Base-by-base conservation (phyloP, 2,888 invertebrate species). In the Rhogogaster chlorosoma region DNA sequence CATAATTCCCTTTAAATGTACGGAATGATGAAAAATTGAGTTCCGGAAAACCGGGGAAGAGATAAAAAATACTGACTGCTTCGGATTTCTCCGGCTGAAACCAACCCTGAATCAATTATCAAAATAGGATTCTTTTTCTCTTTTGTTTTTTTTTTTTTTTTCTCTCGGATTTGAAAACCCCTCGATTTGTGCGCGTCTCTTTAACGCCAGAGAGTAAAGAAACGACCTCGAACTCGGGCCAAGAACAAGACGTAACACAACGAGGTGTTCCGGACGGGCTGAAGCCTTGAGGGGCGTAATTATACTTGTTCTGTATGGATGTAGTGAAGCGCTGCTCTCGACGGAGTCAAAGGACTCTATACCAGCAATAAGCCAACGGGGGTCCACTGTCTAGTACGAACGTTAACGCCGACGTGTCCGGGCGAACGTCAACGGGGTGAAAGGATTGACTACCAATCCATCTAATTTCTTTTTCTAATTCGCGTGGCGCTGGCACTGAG, bases 311-410 rank as follows among this genome's bases (percentile, higher is more conserved):
- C 53, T 53, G 53, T 53, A 77, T 26, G 77, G 80, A 80, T 29
- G 80, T 38, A 38, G 36, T 38, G 61, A 61, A 80, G 57, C 80
- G 80, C 61, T 22, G 57, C 57, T 57, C 57, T 57, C 38, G n/a
- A 38, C 80, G 29, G 80, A 80, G 61, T 80, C 80, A 80, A 80
- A 80, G 80, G 80, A 80, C 80, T 80, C 18, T n/a, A 29, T 80
- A 80, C 61, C 36, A 38, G 57, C 61, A 61, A 80, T 26, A 18
- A 57, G 57, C 57, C 32, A 53, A 29, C 80, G 61, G 36, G 57
- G 61, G 26, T 80, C 61, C 38, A n/a, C 22, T 32, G 38, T 38
- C 57, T 78, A 57, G 78, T 77, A 29, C 57, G 53, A 77, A 38
- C 45, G 75, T 77, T 53, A 77, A 77, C 77, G 26, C 53, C 77